phyloP scores from a whole-genome alignment of 2,797 vertebrate genomes.

The Enteromius mattozi region DNA sequence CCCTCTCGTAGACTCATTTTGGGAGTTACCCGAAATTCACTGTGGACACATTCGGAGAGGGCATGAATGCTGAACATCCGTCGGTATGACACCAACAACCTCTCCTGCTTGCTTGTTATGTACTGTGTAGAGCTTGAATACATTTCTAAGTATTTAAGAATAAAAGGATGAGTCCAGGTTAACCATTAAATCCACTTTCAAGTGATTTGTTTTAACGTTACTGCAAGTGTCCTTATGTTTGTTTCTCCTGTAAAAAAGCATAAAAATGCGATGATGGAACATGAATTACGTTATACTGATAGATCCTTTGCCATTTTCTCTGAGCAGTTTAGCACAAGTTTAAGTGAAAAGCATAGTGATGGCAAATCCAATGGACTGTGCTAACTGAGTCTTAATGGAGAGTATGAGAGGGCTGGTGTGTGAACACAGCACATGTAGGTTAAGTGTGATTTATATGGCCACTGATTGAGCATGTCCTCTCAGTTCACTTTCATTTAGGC shows the following conservation, averaged over 20 bases:
- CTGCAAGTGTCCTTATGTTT: not conserved
- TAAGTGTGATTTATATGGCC: constrained; percentile 46
- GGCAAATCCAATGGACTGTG: not conserved
- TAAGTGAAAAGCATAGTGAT: not conserved
- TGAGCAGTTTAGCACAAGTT: not conserved
- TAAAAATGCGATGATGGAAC: not conserved
- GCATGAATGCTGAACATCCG: not conserved
- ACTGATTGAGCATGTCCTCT: constrained; percentile 37
- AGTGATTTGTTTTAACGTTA: not conserved
- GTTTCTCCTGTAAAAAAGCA: not conserved
- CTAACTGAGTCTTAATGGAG: constrained; percentile 27
- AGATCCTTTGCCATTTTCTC: not conserved
- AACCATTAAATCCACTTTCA: not conserved
- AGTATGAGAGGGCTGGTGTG: not conserved
- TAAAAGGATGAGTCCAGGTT: not conserved
- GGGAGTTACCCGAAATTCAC: constrained; percentile 24
- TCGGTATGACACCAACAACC: not conserved
- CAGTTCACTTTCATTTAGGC: constrained; percentile 19
- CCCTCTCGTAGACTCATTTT: constrained; percentile 11
- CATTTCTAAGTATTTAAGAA: constrained; percentile 13
- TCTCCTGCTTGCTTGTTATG: not conserved
- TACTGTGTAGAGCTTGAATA: not conserved
- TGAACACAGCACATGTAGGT: constrained; percentile 33
- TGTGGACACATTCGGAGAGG: not conserved
- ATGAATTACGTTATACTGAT: not conserved